phyloP scores from a whole-genome alignment of 2,113 vertebrate genomes.

The Tragelaphus buxtoni region DNA sequence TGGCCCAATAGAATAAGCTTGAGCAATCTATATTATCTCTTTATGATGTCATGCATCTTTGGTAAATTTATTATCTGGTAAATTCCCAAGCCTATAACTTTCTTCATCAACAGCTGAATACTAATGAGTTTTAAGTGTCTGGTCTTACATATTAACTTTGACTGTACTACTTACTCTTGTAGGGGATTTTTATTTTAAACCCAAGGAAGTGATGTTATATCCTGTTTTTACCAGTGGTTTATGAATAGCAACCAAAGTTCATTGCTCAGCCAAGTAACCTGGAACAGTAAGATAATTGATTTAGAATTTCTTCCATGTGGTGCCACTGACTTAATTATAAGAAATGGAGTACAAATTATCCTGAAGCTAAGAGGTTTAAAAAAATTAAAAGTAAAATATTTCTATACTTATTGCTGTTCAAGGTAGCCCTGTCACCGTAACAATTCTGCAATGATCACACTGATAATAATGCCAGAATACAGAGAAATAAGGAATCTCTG shows the following conservation, averaged over 20 bases:
- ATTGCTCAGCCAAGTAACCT: slow-evolving; percentile 50
- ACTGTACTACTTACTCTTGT: slow-evolving; percentile 27
- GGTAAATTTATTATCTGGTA: not conserved
- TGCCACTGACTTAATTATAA: not conserved
- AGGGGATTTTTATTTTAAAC: slow-evolving; percentile 64
- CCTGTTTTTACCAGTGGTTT: slow-evolving; percentile 67
- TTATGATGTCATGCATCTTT: not conserved
- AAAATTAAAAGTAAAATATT: not conserved
- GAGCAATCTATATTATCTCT: not conserved
- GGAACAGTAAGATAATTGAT: slow-evolving; percentile 42
- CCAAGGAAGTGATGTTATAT: slow-evolving; percentile 67
- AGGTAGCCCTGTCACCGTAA: not conserved
- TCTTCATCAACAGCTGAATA: slow-evolving; percentile 34
- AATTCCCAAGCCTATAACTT: not conserved
- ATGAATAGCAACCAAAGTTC: slow-evolving; percentile 60
- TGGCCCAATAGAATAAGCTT: not conserved
- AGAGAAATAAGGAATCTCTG: not conserved
- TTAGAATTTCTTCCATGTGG: slow-evolving; percentile 2
- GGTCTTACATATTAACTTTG: not conserved
- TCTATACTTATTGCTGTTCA: not conserved
- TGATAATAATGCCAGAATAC: not conserved
- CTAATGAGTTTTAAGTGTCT: slow-evolving; percentile 20
- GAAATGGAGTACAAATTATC: not conserved
- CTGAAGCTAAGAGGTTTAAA: not conserved
- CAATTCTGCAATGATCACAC: not conserved